Percentiles rank a stretch among this genome's conserved stretches.
Evolutionary conservation across 2,113 vertebrate genomes (phyloP).

Genomic region (Pteruthius melanotis): DNA sequence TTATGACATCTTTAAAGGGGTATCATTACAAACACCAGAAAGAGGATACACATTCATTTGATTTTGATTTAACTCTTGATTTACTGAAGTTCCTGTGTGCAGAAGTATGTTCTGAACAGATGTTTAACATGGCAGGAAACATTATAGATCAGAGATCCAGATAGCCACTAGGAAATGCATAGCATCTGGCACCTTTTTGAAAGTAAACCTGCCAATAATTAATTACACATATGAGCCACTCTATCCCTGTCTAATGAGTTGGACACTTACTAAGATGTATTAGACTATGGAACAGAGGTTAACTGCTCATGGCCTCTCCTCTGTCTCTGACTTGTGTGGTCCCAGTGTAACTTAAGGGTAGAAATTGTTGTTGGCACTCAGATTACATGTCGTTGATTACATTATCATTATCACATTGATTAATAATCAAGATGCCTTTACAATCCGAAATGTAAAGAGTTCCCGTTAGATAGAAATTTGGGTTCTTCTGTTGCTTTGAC

Average conservation of each 20-base stretch:
- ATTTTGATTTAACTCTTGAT: constrained; percentile 14
- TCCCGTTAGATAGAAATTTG: background rate
- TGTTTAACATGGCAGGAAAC: constrained; percentile 41
- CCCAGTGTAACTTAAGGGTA: background rate
- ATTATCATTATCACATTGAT: background rate
- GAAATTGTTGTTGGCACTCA: background rate
- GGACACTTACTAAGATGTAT: constrained; percentile 47
- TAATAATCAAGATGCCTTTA: background rate
- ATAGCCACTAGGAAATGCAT: constrained; percentile 21
- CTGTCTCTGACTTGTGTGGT: constrained; percentile 39
- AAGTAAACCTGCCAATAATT: constrained; percentile 59
- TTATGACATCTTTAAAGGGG: background rate
- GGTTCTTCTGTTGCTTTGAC: background rate
- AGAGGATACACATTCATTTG: background rate
- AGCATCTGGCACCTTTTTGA: constrained; percentile 53
- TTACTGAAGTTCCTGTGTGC: background rate
- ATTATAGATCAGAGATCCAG: constrained; percentile 20
- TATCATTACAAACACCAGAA: background rate
- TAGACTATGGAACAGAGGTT: constrained; percentile 23
- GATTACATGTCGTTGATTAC: background rate
- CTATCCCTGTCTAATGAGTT: constrained; percentile 20
- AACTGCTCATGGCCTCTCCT: constrained; percentile 14
- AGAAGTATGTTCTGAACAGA: constrained; percentile 21
- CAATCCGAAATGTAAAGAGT: background rate
- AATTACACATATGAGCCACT: constrained; percentile 32